phyloP scores from a whole-genome alignment of 2,888 invertebrate species.

The Artemia sinica region DNA sequence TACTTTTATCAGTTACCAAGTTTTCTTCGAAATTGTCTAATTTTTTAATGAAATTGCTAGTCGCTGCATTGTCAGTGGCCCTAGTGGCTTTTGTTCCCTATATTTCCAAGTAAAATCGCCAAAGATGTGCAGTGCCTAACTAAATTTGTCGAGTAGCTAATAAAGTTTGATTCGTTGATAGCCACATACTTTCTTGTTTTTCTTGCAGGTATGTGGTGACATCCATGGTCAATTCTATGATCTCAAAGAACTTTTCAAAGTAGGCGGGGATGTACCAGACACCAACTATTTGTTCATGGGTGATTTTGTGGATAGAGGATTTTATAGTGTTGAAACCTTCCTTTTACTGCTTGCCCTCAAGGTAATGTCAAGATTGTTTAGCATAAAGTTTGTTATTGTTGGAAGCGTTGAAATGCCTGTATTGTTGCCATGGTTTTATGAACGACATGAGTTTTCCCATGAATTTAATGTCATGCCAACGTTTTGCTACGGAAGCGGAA shows the following conservation, averaged over 20 bases:
- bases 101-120: not conserved
- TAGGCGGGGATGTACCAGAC: slow-evolving; percentile 96
- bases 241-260: slow-evolving; percentile 87
- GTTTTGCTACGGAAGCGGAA: too few relatives aligned
- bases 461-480: too few relatives aligned
- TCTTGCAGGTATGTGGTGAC: slow-evolving; percentile 83
- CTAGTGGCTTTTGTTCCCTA: not conserved
- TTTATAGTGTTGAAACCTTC: slow-evolving; percentile 97
- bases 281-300: slow-evolving; percentile 99
- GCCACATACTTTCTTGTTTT: slow-evolving; percentile 17
- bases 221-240: slow-evolving; percentile 99
- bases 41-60: not conserved
- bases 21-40: too few relatives aligned
- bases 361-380: slow-evolving; percentile 38
- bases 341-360: slow-evolving; percentile 84
- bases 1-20: too few relatives aligned
- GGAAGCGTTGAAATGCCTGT: too few relatives aligned
- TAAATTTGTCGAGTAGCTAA: not conserved
- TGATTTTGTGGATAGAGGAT: slow-evolving; percentile 97
- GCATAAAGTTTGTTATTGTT: too few relatives aligned
- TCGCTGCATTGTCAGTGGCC: not conserved
- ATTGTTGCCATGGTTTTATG: too few relatives aligned
- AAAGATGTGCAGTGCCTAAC: not conserved
- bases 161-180: slow-evolving; percentile 14
- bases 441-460: too few relatives aligned